These are phyloP conservation scores for Monopis laevigella DNA, from an alignment of 2,888 invertebrate genomes.

Conservation along the genomic window DNA sequence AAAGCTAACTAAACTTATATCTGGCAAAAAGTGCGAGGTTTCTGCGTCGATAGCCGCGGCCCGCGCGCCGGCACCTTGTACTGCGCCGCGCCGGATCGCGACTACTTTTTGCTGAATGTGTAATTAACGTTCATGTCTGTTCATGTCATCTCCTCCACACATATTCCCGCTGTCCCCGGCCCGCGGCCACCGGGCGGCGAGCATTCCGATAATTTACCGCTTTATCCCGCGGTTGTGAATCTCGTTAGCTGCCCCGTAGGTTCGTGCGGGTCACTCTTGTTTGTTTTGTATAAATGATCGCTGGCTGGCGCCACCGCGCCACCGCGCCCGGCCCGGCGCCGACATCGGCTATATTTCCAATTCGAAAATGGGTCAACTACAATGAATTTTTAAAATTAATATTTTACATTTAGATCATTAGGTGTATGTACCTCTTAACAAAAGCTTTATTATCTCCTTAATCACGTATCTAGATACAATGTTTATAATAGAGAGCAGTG, in stretches of 20 bases:
- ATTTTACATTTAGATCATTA: background rate
- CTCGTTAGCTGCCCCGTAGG: conserved; percentile 45
- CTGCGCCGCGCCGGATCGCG: conserved; percentile 20
- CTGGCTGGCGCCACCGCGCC: conserved; percentile 53
- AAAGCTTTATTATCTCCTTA: no score
- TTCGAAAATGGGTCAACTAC: conserved; percentile 50
- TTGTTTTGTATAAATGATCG: conserved; percentile 64
- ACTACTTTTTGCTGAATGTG: conserved; percentile 38
- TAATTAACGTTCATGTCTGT: conserved; percentile 55
- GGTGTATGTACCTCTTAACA: background rate
- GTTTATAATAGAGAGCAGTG: conserved; percentile 55
- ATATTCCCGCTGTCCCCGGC: conserved; percentile 48
- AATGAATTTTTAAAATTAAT: no score
- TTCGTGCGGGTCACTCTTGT: conserved; percentile 52
- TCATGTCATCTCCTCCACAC: conserved; percentile 60
- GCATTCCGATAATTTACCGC: conserved; percentile 64
- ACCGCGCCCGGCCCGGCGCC: conserved; percentile 52
- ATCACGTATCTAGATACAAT: conserved; percentile 58
- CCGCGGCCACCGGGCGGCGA: conserved; percentile 33
- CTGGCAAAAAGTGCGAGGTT: conserved; percentile 35
- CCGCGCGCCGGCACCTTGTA: conserved; percentile 38
- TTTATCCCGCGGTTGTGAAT: conserved; percentile 62
- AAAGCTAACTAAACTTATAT: conserved; percentile 33
- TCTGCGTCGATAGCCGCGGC: conserved; percentile 36
- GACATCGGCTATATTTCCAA: conserved; percentile 13